Conservation (phyloP, 2,888 invertebrate genomes). For the Catonia carolina region DNA sequence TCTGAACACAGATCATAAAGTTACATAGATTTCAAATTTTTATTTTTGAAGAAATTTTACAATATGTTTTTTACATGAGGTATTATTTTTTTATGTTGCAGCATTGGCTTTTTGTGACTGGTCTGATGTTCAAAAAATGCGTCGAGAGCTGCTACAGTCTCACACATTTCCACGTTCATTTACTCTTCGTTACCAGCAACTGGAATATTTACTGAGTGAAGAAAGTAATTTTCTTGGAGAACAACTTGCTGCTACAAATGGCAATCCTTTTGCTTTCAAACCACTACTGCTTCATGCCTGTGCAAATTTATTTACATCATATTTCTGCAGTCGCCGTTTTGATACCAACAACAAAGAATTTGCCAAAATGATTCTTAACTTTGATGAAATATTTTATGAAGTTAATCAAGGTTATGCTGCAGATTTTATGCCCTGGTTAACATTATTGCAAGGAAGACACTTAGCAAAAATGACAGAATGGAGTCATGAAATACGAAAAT, state of each 20-base stretch:
- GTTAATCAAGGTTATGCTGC: conserved; percentile 61
- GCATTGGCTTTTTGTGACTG: conserved; percentile 64
- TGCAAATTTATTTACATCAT: conserved; percentile 55
- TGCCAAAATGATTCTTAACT: conserved; percentile 47
- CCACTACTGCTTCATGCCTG: conserved; percentile 47
- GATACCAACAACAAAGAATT: conserved; percentile 45
- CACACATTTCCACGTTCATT: conserved; percentile 54
- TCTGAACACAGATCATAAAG: no score
- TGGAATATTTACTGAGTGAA: conserved; percentile 46
- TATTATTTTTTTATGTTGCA: conserved; percentile 40
- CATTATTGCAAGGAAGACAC: conserved; percentile 49
- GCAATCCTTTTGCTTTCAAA: conserved; percentile 41
- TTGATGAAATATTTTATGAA: conserved; percentile 59
- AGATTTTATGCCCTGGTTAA: conserved; percentile 57
- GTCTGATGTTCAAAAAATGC: conserved; percentile 55
- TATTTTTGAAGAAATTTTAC: no score
- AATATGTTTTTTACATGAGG: no score
- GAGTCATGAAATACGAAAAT: conserved; percentile 49
- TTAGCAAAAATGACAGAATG: conserved; percentile 47
- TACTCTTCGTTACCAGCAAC: conserved; percentile 47
- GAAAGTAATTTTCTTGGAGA: conserved; percentile 42
- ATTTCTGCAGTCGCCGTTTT: conserved; percentile 53
- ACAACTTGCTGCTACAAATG: conserved; percentile 35
- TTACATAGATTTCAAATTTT: no score
- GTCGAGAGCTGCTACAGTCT: conserved; percentile 52